These are phyloP conservation scores for Habroteleia sp. DNA, from an alignment of 2,888 invertebrate species.

Conservation along the genomic window DNA sequence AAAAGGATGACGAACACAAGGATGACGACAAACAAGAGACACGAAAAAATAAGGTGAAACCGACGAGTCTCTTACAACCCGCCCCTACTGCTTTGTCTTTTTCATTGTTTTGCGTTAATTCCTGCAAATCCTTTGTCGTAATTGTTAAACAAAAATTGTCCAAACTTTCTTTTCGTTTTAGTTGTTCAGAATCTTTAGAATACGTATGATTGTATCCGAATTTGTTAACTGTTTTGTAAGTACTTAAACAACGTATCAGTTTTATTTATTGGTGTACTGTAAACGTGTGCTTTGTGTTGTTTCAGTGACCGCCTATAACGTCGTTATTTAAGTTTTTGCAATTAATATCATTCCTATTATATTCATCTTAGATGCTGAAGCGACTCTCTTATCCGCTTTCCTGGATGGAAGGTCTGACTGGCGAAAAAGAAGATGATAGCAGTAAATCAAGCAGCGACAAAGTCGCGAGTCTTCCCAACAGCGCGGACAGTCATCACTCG, in stretches of 20 bases:
- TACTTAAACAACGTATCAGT: constrained; percentile 11
- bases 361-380: constrained; percentile 97
- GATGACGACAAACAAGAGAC: constrained; percentile 81
- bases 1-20: constrained; percentile 82
- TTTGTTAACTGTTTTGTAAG: constrained; percentile 53
- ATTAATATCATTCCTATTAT: no score
- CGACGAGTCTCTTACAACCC: not conserved
- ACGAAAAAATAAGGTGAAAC: constrained; percentile 88
- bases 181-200: constrained; percentile 56
- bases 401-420: constrained; percentile 94
- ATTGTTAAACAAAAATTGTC: not conserved
- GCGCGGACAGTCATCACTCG: constrained; percentile 85
- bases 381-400: constrained; percentile 94
- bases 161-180: constrained; percentile 44
- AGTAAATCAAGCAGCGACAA: constrained; percentile 83
- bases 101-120: constrained; percentile 8
- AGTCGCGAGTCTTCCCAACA: constrained; percentile 83
- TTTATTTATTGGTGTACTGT: constrained; percentile 8
- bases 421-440: constrained; percentile 85
- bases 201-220: constrained; percentile 51
- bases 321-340: no score
- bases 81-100: not conserved
- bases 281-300: no score
- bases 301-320: no score
- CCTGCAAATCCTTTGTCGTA: no score